Evolutionary conservation across 2,888 invertebrate species (phyloP), one percentile per base, ranked within the genome.

Genomic region (Bombyx huttoni): DNA sequence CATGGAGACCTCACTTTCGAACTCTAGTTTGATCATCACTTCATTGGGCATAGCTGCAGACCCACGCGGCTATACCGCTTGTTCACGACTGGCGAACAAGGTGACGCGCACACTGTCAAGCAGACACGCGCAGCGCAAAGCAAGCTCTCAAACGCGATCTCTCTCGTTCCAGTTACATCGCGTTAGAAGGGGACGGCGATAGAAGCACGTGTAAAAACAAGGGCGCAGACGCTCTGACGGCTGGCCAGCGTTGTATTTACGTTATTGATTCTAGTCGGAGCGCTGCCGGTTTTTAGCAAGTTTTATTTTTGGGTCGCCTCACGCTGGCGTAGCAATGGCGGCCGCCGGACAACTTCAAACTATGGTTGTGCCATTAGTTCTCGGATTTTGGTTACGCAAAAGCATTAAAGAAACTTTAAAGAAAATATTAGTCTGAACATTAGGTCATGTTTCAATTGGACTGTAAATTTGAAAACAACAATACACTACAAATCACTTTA

Each of bases 71-170:
- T 72, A 64, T 66, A 56, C 67, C 77, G 68, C 67, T 40, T 67
- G 58, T 53, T 59, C 78, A 64, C 56, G 50, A 72, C 75, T 40
- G 59, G 74, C 58, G 58, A 61, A 78, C 83, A 75, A 71, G 76
- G 49, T 64, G 67, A 56, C 81, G 82, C 82, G 80, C 86, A 85
- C 60, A 58, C 56, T 73, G 72, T 71, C 86, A 84, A 65, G 80
- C 86, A 84, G 65, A 76, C 84, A 75, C 81, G 85, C 83, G 82
- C 81, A 80, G 70, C 64, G 69, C 56, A 72, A 76, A 74, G 74
- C 82, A 71, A 72, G 75, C 78, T 63, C 59, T 69, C 78, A 68
- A 61, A 65, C 63, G 48, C 56, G 54, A 54, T 76, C 80, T 58
- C 78, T 60, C 74, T 81, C 78, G 50, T 34, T 10, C 13, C 1